phyloP scores from a whole-genome alignment of 2,797 vertebrate genomes.

The Molossus alvarezi region DNA sequence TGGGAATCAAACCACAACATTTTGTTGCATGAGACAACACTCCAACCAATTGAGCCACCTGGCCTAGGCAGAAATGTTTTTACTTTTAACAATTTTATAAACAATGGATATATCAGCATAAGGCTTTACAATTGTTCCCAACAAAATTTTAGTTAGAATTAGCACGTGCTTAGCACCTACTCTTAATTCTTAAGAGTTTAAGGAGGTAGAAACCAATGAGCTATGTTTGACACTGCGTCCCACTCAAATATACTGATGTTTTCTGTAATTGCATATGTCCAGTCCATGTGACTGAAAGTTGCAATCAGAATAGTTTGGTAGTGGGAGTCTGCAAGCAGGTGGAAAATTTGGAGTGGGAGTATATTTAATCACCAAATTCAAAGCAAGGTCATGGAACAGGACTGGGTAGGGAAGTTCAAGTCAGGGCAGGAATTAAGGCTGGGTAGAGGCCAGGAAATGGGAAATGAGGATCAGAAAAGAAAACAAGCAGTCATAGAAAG shows the following conservation, averaged over 20 bases:
- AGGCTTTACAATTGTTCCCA: not conserved
- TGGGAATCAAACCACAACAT: not conserved
- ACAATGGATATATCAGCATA: not conserved
- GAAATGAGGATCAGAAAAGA: not conserved
- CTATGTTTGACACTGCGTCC: not conserved
- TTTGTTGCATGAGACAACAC: not conserved
- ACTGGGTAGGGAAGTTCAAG: not conserved
- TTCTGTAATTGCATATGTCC: not conserved
- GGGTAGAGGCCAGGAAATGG: not conserved
- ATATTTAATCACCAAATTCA: not conserved
- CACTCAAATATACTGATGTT: not conserved
- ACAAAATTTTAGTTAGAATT: not conserved
- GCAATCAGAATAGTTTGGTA: not conserved
- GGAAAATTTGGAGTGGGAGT: not conserved
- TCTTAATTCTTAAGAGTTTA: not conserved
- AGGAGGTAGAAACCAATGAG: not conserved
- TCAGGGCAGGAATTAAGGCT: not conserved
- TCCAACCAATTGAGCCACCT: not conserved
- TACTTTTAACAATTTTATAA: slow-evolving; percentile 55
- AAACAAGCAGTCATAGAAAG: not conserved
- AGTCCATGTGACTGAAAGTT: not conserved
- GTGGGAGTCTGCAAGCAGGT: not conserved
- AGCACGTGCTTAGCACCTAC: not conserved
- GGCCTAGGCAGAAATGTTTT: not conserved
- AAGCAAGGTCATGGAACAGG: not conserved